These are phyloP conservation scores for Troides helena DNA, from an alignment of 2,888 invertebrate genomes.

Conservation along the genomic window DNA sequence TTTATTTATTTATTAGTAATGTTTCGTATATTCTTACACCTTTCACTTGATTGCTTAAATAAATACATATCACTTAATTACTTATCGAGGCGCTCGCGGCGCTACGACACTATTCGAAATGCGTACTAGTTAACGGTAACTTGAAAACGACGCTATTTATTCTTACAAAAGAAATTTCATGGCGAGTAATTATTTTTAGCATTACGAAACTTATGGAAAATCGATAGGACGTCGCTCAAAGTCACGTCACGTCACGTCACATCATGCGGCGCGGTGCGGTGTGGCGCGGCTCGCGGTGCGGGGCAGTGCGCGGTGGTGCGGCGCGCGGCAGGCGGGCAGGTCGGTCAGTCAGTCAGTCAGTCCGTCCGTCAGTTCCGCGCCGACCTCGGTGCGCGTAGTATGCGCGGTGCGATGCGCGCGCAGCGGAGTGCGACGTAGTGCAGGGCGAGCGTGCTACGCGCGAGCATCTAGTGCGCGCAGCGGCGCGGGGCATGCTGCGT, in stretches of 20 bases:
- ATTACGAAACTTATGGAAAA: constrained; percentile 30
- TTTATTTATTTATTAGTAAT: too few species aligned
- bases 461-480: not conserved
- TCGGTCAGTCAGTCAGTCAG: not conserved
- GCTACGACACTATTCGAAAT: too few species aligned
- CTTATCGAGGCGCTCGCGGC: not conserved
- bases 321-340: constrained; percentile 15
- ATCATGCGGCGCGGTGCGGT: constrained; percentile 30
- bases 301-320: constrained; percentile 4
- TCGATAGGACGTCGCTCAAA: constrained; percentile 51
- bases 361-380: constrained; percentile 25
- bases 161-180: too few species aligned
- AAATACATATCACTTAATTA: too few species aligned
- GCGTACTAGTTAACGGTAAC: too few species aligned
- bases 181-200: constrained; percentile 3
- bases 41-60: too few species aligned
- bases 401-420: constrained; percentile 72
- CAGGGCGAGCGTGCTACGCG: constrained; percentile 39
- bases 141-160: too few species aligned
- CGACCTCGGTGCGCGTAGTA: not conserved
- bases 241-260: constrained; percentile 42
- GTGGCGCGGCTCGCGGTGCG: constrained; percentile 32
- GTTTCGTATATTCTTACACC: too few species aligned
- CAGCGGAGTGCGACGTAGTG: constrained; percentile 52
- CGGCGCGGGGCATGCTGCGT: constrained; percentile 55